These are phyloP conservation scores for Turritopsis rubra DNA, from an alignment of 30 jellyfish, hydroid and myxozoan genomes.

Conservation along the genomic window DNA sequence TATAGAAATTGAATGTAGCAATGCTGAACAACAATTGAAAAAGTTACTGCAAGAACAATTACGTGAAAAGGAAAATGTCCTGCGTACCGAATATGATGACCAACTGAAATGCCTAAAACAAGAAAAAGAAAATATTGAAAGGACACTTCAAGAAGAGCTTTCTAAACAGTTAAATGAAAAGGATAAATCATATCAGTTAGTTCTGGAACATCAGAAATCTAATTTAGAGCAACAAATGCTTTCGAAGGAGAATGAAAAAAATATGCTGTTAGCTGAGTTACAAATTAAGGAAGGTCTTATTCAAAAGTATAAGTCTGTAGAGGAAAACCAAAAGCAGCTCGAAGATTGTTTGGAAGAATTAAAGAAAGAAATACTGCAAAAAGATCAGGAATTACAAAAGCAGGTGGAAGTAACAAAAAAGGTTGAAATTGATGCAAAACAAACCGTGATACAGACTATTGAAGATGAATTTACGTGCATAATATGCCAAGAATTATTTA, in stretches of 20 bases:
- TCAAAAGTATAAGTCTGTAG: constrained; percentile 58
- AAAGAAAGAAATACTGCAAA: constrained; percentile 54
- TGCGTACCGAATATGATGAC: constrained; percentile 57
- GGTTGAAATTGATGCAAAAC: constrained; percentile 78
- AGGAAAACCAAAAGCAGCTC: constrained; percentile 74
- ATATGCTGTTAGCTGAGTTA: constrained; percentile 42
- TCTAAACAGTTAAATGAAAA: constrained; percentile 50
- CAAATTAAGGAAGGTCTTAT: constrained; percentile 53
- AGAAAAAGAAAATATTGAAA: constrained; percentile 69
- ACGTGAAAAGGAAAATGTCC: constrained; percentile 53
- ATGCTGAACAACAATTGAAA: constrained; percentile 55
- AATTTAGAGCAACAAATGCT: constrained; percentile 36
- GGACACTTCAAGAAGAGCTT: constrained; percentile 56
- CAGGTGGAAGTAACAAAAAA: constrained; percentile 60
- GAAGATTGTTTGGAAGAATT: constrained; percentile 70
- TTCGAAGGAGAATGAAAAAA: constrained; percentile 60
- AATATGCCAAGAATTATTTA: constrained; percentile 79
- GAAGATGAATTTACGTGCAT: constrained; percentile 98
- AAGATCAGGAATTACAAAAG: constrained; percentile 50
- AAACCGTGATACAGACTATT: constrained; percentile 66
- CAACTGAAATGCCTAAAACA: constrained; percentile 37
- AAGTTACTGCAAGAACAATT: constrained; percentile 52
- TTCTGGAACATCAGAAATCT: constrained; percentile 63
- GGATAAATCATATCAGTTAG: constrained; percentile 62
- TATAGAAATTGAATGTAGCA: constrained; percentile 48